Percentiles rank a stretch among this genome's conserved stretches.
Conservation (phyloP, 2,797 vertebrate genomes). For the Arremon aurantiirostris region DNA sequence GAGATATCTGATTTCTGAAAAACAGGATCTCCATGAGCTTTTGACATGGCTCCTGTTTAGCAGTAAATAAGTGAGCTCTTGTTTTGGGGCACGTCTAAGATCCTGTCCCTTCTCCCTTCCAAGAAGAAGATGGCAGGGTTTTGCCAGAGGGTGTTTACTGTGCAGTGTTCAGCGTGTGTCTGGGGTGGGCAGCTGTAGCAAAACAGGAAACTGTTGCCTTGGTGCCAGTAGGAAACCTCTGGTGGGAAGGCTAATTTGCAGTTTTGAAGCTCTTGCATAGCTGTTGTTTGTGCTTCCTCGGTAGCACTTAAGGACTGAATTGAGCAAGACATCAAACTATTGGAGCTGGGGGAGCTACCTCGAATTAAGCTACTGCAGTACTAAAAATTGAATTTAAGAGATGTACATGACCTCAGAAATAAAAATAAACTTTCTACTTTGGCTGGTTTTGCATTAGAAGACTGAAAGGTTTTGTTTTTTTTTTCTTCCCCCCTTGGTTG, state of each 20-base stretch:
- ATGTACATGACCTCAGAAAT: constrained; percentile 54
- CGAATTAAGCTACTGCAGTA: constrained; percentile 11
- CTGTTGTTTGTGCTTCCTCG: neutral
- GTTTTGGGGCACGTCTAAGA: constrained; percentile 8
- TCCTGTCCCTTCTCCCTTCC: constrained; percentile 11
- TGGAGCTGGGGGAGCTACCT: neutral
- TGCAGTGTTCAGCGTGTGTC: neutral
- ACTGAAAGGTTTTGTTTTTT: neutral
- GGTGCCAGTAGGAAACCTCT: neutral
- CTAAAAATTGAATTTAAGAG: constrained; percentile 12
- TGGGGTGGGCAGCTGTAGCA: neutral
- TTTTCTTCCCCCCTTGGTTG: neutral
- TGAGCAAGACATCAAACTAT: neutral
- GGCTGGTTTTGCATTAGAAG: constrained; percentile 31
- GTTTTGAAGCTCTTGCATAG: neutral
- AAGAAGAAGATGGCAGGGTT: neutral
- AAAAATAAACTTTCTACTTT: constrained; percentile 55
- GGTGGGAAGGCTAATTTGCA: neutral
- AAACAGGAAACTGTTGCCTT: neutral
- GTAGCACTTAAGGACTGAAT: neutral
- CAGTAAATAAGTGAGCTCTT: constrained; percentile 1
- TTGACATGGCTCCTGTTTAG: neutral
- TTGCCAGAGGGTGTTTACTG: neutral
- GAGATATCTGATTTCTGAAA: neutral
- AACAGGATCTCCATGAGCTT: neutral